These are phyloP conservation scores for Echinops telfairi DNA, from an alignment of 2,113 vertebrate genomes.

Conservation along the genomic window DNA sequence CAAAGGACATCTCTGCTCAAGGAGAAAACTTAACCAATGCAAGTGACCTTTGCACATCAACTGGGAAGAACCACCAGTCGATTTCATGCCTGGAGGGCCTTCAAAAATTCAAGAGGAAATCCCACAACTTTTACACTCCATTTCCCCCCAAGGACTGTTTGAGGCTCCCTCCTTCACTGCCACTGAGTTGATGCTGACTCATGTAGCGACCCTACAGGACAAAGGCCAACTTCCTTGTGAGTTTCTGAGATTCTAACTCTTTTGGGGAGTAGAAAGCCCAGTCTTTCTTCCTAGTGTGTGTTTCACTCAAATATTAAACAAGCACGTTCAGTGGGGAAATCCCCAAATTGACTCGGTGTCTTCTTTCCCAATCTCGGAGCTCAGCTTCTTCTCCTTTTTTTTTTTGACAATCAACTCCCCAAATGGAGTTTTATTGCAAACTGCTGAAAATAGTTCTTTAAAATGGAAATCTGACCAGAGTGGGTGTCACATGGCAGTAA, in stretches of 20 bases:
- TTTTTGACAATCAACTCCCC: conserved; percentile 44
- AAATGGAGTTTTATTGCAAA: conserved; percentile 62
- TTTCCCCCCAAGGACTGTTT: no score
- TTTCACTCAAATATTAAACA: conserved; percentile 21
- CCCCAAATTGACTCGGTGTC: neutral
- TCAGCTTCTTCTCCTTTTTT: conserved; percentile 46
- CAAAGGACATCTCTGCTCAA: neutral
- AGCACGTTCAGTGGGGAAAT: neutral
- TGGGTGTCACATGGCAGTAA: conserved; percentile 66
- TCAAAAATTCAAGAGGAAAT: no score
- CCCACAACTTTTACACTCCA: no score
- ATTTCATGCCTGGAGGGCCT: no score
- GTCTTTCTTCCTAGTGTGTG: neutral
- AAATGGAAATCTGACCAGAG: conserved; percentile 73
- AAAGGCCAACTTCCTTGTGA: no score
- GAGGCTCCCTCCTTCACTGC: no score
- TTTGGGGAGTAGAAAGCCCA: no score
- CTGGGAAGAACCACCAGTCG: neutral
- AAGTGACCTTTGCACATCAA: conserved; percentile 36
- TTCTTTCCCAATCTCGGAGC: conserved; percentile 24
- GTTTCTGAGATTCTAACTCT: no score
- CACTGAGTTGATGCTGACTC: no score
- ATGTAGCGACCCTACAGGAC: no score
- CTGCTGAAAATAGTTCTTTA: conserved; percentile 64
- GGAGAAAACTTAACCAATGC: neutral